Base-by-base conservation (phyloP, 2,888 invertebrate species). In the Leptopilina drosophilae region DNA sequence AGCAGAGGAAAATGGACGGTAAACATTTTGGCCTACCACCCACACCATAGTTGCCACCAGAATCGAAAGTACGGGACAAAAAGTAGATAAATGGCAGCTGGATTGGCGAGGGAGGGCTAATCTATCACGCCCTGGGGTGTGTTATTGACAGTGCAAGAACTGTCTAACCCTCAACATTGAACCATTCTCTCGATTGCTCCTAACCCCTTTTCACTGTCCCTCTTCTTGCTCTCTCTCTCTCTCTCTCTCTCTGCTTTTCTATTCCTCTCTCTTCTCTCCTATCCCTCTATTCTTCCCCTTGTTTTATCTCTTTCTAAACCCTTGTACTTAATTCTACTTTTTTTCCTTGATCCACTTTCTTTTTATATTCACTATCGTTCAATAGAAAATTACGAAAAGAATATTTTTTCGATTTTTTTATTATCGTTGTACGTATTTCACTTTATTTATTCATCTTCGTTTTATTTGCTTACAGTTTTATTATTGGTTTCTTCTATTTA, bases 81-180 rank as follows among this genome's bases (percentile, higher is more conserved):
- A 89, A 90, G 87, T 87, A 91, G 90, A 91, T 91, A 91, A 91
- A 91, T 90, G 89, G 87, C 87, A 87, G 86, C 87, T 88, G 88
- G 89, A 89, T 88, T 56, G 86, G 87, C 84, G 86, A 88, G 89
- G 89, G 87, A 88, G 87, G 87, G 86, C 89, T 89, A 88, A 91
- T 91, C 90, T 90, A 91, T 91, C 91, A 91, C 90, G 87, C 87
- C 87, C 83, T 85, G 82, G 86, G 87, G 87, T 87, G 85, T 90
- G 90, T 89, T 90, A 91, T 91, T 91, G 90, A 90, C 91, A 91
- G 88, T 87, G 87, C 88, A 89, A 89, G 88, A 90, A 90, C 88
- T 85, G 87, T 87, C 87, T 87, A 87, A 87, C 86, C 87, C 87
- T 88, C 82, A 77, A 62, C 64, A 67, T 76, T 56, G 56, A 6